Evolutionary conservation across 2,113 vertebrate species (phyloP), one percentile per base, ranked within the genome.

Genomic region (Andinoacara biseriatus): DNA sequence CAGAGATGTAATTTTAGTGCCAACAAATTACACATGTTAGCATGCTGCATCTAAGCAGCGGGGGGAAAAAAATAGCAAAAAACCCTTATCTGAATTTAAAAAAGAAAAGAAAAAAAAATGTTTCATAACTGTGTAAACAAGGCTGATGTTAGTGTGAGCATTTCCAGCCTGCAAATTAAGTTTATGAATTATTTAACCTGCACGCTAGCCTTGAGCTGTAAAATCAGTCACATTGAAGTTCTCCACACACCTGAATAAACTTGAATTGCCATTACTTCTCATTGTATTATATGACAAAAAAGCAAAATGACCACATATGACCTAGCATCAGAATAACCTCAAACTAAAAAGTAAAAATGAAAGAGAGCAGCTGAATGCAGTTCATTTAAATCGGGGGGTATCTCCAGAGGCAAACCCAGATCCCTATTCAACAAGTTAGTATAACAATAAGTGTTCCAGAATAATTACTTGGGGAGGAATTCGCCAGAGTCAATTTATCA

Each of bases 391-490:
- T 87, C 26, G 35, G 29, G 26, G 26, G 38, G 29, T 84, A 31
- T 76, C 74, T 80, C 57, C 26, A 11, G 29, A 74, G n/a, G 10
- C 40, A 38, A 78, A 38, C 31, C 59, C 52, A 62, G 38, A 69
- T 63, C 26, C 63, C 62, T 74, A 85, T 89, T 85, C 58, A 90
- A 89, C 79, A 88, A 78, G 69, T 81, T 52, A 43, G 59, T 83
- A 69, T 85, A 74, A 88, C 80, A 85, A 82, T 86, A 86, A 91
- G 56, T 61, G 14, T 79, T 86, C 22, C 54, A 80, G 75, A 80
- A 61, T 88, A 93, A 93, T 92, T 92, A 92, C 91, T 93, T 81
- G 56, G 49, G 58, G 58, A 85, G 10, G 22, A 91, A 88, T 76
- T 87, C 31, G 26, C 84, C 61, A 87, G 76, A 90, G 61, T 33